Conservation (phyloP, 1,140 invertebrate genomes). For the Saccostrea cuccullata region DNA sequence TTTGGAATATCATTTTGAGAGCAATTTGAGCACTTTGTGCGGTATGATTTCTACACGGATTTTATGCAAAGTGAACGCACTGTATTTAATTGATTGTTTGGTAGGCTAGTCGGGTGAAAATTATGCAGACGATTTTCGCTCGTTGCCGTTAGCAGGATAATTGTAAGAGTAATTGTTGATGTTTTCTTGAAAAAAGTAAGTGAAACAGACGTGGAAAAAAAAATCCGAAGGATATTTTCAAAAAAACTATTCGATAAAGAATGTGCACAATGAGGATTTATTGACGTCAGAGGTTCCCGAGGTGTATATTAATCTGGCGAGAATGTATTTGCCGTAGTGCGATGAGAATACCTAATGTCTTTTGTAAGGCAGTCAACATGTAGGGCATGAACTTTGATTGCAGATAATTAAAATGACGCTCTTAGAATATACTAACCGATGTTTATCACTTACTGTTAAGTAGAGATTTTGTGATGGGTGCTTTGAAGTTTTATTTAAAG, state of each 20-base stretch:
- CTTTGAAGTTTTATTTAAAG: constrained; percentile 17
- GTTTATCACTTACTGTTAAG: constrained; percentile 5
- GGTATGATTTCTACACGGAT: neutral
- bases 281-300: constrained; percentile 25
- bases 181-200: neutral
- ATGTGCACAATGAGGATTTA: constrained; percentile 22
- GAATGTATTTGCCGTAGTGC: constrained; percentile 23
- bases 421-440: constrained; percentile 27
- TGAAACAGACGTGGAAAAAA: neutral
- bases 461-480: neutral
- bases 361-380: constrained; percentile 21
- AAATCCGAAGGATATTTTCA: constrained; percentile 1
- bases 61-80: neutral
- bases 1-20: constrained; percentile 47
- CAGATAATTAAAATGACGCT: constrained; percentile 29
- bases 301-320: constrained; percentile 29
- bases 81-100: constrained; percentile 12
- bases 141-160: constrained; percentile 32
- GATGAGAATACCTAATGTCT: constrained; percentile 15
- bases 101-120: neutral
- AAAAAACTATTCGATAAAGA: constrained; percentile 16
- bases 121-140: constrained; percentile 29
- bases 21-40: constrained; percentile 4
- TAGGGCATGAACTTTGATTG: constrained; percentile 21
- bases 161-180: neutral